Evolutionary conservation across 2,797 vertebrate species (phyloP).

Genomic region (Coccyzus lansbergi): DNA sequence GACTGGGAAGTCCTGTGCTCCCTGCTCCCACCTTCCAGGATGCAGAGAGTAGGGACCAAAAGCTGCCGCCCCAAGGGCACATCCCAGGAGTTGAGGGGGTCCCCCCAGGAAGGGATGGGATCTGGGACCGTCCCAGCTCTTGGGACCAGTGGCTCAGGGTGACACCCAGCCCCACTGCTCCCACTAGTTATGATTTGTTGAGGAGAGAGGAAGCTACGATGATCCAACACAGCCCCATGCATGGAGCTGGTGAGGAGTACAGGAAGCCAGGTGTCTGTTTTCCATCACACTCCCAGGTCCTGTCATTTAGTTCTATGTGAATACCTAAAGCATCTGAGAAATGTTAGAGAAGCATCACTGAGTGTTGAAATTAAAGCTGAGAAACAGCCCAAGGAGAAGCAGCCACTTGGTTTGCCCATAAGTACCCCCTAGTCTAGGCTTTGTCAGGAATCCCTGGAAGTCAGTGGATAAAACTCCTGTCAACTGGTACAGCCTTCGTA

Average conservation of each 20-base stretch:
- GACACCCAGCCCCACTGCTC: neutral
- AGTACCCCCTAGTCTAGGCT: neutral
- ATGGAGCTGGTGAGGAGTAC: neutral
- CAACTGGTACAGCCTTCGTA: neutral
- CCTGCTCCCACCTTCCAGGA: neutral
- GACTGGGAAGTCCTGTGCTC: neutral
- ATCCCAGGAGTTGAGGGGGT: neutral
- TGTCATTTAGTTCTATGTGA: accelerated
- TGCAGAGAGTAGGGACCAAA: neutral
- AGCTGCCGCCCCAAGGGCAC: neutral
- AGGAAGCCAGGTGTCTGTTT: neutral
- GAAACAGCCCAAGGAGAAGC: accelerated
- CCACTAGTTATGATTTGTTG: neutral
- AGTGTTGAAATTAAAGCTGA: neutral
- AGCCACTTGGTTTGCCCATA: neutral
- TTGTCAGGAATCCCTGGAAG: neutral
- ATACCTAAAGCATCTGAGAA: neutral
- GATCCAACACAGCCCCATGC: neutral
- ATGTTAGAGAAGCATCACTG: accelerated
- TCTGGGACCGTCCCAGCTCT: accelerated
- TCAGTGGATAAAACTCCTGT: neutral
- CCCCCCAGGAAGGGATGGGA: accelerated
- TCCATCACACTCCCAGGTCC: neutral
- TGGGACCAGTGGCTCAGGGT: neutral
- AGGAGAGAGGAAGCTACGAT: neutral